These are phyloP conservation scores for Kuschelorhynchus macadamiae DNA, from an alignment of 2,888 invertebrate genomes.

Conservation along the genomic window DNA sequence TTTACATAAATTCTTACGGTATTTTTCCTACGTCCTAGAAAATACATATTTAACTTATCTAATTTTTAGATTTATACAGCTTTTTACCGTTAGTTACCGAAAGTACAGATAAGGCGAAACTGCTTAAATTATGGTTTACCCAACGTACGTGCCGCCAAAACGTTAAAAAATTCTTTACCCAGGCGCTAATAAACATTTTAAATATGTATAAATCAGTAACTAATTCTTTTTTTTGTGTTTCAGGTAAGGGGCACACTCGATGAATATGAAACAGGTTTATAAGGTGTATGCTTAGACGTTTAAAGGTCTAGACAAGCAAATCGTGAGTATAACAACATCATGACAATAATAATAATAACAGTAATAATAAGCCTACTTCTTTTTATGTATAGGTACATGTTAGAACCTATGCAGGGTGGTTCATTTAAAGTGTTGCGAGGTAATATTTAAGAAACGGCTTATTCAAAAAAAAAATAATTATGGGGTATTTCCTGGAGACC, in stretches of 20 bases:
- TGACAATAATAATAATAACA: no score
- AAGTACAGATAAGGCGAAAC: constrained; percentile 21
- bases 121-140: constrained; percentile 1
- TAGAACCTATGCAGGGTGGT: no score
- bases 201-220: constrained; percentile 33
- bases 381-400: no score
- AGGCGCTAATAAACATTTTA: constrained; percentile 32
- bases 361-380: no score
- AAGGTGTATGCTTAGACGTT: no score
- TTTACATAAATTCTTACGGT: no score
- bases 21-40: not conserved
- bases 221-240: constrained; percentile 31
- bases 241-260: constrained; percentile 33
- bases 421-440: no score
- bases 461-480: no score
- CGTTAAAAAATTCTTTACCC: constrained; percentile 4
- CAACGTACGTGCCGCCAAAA: not conserved
- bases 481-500: no score
- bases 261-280: constrained; percentile 32
- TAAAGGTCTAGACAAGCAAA: no score
- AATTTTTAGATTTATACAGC: constrained; percentile 5
- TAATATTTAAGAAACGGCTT: no score
- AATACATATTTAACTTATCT: not conserved
- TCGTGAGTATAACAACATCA: no score
- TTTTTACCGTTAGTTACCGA: not conserved